These are phyloP conservation scores for Camarhynchus parvulus DNA, from an alignment of 2,113 vertebrate genomes.

Conservation along the genomic window DNA sequence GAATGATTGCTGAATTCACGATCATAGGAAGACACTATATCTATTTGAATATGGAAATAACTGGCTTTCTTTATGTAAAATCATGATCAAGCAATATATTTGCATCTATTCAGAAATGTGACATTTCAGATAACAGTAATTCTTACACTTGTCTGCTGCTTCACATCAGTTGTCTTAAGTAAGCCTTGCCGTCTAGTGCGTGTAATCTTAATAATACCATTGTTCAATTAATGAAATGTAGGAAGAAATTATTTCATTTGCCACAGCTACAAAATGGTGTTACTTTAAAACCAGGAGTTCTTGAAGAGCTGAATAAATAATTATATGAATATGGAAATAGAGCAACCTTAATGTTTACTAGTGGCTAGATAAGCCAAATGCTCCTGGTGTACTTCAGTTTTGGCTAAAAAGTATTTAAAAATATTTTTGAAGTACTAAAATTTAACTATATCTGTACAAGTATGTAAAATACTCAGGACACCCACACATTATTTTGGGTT, in stretches of 20 bases:
- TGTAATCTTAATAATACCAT: not conserved
- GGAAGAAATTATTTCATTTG: not conserved
- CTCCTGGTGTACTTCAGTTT: not conserved
- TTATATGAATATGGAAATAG: not conserved
- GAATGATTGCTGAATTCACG: not conserved
- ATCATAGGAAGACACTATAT: not conserved
- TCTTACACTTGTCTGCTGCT: not conserved
- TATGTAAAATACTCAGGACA: not conserved
- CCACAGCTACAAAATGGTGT: not conserved
- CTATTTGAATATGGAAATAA: not conserved
- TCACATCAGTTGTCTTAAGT: not conserved
- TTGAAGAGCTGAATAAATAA: not conserved
- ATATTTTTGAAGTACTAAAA: not conserved
- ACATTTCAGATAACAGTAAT: not conserved
- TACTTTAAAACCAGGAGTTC: not conserved
- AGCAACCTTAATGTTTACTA: not conserved
- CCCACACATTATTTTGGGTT: not conserved
- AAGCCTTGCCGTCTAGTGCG: not conserved
- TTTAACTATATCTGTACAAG: not conserved
- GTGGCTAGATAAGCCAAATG: rapidly evolving
- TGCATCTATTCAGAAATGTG: not conserved
- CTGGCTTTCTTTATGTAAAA: not conserved
- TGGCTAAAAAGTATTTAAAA: not conserved
- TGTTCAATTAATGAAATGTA: not conserved
- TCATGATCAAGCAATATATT: not conserved